These are phyloP conservation scores for Melikaiella ostensackeni DNA, from an alignment of 2,888 invertebrate species.

Conservation along the genomic window DNA sequence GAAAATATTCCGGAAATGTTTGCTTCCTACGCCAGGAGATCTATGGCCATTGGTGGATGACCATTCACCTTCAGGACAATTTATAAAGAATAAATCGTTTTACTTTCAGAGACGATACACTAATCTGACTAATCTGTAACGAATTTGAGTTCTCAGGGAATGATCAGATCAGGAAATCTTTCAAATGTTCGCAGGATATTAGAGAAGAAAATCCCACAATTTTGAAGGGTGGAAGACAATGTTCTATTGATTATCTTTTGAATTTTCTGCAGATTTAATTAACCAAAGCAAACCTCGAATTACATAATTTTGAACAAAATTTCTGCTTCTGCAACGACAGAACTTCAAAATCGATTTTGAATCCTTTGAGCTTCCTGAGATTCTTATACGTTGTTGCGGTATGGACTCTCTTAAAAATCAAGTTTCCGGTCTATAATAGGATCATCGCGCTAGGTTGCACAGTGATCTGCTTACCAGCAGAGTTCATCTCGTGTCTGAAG, in stretches of 20 bases:
- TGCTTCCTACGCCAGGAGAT: background rate
- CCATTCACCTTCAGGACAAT: background rate
- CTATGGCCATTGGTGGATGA: background rate
- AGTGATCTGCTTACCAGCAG: slow-evolving; percentile 66
- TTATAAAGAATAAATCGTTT: slow-evolving; percentile 7
- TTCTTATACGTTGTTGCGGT: slow-evolving; percentile 39
- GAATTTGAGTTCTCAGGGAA: background rate
- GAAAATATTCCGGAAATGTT: slow-evolving; percentile 19
- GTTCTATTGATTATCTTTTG: too few relatives aligned
- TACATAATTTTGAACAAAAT: too few relatives aligned
- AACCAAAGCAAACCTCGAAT: too few relatives aligned
- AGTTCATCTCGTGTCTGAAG: slow-evolving; percentile 52
- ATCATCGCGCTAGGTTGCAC: slow-evolving; percentile 67
- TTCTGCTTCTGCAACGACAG: background rate
- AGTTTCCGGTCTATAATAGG: slow-evolving; percentile 61
- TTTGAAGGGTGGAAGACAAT: background rate
- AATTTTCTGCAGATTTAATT: too few relatives aligned
- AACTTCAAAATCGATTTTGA: slow-evolving; percentile 9
- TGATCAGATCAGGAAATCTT: background rate
- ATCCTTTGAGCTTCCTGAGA: slow-evolving; percentile 36
- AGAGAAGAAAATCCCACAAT: too few relatives aligned
- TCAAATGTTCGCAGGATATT: too few relatives aligned
- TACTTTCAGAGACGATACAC: background rate
- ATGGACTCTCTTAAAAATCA: slow-evolving; percentile 55
- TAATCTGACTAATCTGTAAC: background rate